phyloP scores from a whole-genome alignment of 2,797 vertebrate genomes.

The Hylomyscus alleni region DNA sequence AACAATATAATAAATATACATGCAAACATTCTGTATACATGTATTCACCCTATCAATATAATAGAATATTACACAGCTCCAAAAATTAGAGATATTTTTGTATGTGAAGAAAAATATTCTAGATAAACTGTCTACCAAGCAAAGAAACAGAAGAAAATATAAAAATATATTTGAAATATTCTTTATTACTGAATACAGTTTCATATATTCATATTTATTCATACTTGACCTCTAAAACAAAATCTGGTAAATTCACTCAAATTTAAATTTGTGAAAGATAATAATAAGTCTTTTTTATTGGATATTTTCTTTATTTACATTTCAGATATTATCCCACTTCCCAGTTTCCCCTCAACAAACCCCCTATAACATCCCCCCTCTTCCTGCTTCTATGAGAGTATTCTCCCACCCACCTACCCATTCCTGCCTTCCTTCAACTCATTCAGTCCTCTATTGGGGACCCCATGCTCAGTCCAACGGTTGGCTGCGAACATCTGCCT shows the following conservation, averaged over 20 bases:
- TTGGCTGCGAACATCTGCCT: no score
- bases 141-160: not conserved
- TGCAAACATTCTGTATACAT: not conserved
- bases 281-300: not conserved
- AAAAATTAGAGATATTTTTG: constrained; percentile 14
- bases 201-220: not conserved
- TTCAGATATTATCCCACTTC: no score
- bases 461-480: no score
- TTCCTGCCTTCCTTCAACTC: no score
- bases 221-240: not conserved
- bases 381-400: no score
- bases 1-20: not conserved
- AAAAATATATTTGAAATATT: not conserved
- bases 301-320: no score
- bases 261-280: not conserved
- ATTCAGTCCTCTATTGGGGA: no score
- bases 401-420: no score
- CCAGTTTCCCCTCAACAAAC: no score
- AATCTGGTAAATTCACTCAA: not conserved
- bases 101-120: not conserved
- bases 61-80: not conserved
- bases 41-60: not conserved
- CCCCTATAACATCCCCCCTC: no score
- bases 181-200: not conserved
- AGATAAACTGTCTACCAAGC: not conserved